These are phyloP conservation scores for Mantis religiosa DNA, from an alignment of 2,888 invertebrate species.

Conservation along the genomic window DNA sequence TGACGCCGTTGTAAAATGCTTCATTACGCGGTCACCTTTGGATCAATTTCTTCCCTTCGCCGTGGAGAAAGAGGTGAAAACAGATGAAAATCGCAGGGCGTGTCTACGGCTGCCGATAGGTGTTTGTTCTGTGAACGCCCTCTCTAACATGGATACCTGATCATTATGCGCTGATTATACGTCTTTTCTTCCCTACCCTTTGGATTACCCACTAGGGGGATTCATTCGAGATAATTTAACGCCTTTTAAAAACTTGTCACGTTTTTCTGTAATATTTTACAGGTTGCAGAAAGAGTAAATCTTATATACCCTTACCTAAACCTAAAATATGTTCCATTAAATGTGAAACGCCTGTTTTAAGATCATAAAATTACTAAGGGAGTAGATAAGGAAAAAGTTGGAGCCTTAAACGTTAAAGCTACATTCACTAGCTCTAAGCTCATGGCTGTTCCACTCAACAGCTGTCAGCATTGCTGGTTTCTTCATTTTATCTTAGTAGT, in stretches of 20 bases:
- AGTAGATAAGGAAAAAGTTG: too few relatives aligned
- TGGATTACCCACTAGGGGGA: background rate
- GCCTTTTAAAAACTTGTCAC: background rate
- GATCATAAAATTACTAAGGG: background rate
- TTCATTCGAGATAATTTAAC: background rate
- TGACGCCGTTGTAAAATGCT: background rate
- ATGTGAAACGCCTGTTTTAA: background rate
- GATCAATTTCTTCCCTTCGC: background rate
- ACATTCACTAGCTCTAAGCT: too few relatives aligned
- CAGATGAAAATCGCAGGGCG: background rate
- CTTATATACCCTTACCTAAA: background rate
- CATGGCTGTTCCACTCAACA: too few relatives aligned
- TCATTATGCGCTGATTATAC: background rate
- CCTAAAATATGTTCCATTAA: background rate
- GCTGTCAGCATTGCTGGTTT: too few relatives aligned
- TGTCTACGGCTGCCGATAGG: background rate
- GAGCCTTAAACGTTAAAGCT: too few relatives aligned
- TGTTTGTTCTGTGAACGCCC: background rate
- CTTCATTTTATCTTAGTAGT: too few relatives aligned
- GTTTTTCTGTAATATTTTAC: background rate
- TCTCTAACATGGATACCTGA: background rate
- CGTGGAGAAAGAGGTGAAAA: background rate
- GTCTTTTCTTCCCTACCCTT: background rate
- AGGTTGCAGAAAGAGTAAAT: background rate
- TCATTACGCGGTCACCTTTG: background rate